Conservation (phyloP, 2,888 invertebrate species). For the Cyaniris semiargus region DNA sequence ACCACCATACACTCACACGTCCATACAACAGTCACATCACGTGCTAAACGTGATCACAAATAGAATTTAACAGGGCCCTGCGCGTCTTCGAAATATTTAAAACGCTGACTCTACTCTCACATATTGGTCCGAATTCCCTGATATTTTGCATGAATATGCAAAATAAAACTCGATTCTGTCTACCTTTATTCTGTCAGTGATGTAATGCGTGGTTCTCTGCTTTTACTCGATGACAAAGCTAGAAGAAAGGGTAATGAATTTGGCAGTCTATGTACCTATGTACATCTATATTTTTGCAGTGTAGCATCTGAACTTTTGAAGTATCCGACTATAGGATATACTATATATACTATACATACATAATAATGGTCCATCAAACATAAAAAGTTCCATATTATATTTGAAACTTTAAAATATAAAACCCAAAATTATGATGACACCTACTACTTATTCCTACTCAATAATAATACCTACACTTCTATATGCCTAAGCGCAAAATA, state of each 20-base stretch:
- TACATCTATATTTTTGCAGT: background rate
- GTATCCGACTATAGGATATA: no score
- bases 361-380: no score
- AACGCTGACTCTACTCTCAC: background rate
- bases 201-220: background rate
- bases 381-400: no score
- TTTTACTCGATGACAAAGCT: no score
- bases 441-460: no score
- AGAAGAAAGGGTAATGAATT: no score
- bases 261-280: no score
- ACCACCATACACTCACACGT: background rate
- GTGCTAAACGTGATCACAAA: slow-evolving; percentile 24
- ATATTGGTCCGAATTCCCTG: background rate
- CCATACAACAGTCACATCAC: slow-evolving; percentile 9
- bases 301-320: background rate
- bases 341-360: no score
- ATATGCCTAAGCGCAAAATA: background rate
- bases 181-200: background rate
- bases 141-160: background rate
- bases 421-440: no score
- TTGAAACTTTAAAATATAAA: no score
- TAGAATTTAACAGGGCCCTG: slow-evolving; percentile 23
- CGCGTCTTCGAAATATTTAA: slow-evolving; percentile 16
- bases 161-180: background rate
- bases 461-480: background rate